Base-by-base conservation (phyloP, 2,888 invertebrate genomes). In the Calameuta idolon region DNA sequence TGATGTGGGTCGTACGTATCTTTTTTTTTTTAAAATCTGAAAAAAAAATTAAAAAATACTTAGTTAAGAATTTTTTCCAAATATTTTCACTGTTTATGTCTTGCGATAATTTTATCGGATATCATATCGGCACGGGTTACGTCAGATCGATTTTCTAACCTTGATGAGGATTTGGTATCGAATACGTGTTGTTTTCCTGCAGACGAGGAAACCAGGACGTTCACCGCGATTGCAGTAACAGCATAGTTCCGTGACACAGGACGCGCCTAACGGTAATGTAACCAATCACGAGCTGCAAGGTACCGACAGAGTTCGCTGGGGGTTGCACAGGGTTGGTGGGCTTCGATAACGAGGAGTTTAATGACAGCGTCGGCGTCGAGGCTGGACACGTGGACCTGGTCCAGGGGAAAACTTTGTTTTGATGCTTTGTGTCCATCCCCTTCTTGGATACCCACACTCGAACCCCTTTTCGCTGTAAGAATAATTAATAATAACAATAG, bases 221-320 rank as follows among this genome's bases (percentile, higher is more conserved):
- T 81, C 85, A 89, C 90, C 90, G 86, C 90, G 90, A 89, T 88
- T 89, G 88, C 90, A 90, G 90, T 89, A 90, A 90, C 90, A 90
- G 89, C 88, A 87, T 83, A 84, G 82, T 77, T n/a, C 85, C 68
- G 83, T 89, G 91, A 90, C 89, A 86, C 86, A 89, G 86, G 87
- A 91, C 91, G 91, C 91, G 90, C 89, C 87, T 90, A 90, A 90
- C 90, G 87, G 91, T 91, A 91, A 91, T 91, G 90, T 91, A 91
- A 91, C 91, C 91, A 91, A 91, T 91, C 90, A 91, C 85, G 84
- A 86, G 82, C 79, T 73, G 77, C 73, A 77, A 15, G 40, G 73
- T 68, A 68, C 40, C 55, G 69, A 71, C 34, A 80, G 83, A 82
- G 83, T 85, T 83, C 84, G 84, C 83, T 83, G 81, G 79, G 81